Percentiles rank a stretch among this genome's conserved stretches.
Conservation (phyloP, 2,797 vertebrate genomes). For the Ptychadena robeensis region DNA sequence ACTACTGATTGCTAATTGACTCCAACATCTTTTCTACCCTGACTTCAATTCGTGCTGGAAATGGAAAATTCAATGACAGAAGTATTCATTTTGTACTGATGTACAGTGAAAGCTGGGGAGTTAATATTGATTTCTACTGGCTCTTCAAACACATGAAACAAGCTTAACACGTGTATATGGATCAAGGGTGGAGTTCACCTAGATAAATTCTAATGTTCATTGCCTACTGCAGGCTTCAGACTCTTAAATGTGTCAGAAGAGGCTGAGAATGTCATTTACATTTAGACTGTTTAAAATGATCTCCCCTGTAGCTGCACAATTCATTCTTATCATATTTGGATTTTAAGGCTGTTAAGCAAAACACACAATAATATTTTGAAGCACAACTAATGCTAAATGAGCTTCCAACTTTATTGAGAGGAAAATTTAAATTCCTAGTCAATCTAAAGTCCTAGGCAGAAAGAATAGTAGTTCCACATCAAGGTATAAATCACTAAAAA, state of each 20-base stretch:
- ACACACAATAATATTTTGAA: neutral
- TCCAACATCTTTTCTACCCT: slow-evolving; percentile 48
- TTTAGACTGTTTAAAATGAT: neutral
- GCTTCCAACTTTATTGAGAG: no score
- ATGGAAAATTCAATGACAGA: slow-evolving; percentile 53
- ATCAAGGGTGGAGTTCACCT: slow-evolving; percentile 31
- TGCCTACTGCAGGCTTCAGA: slow-evolving; percentile 1
- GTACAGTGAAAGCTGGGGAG: slow-evolving; percentile 46
- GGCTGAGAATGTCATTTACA: neutral
- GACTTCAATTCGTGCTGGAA: slow-evolving; percentile 34
- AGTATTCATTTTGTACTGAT: slow-evolving; percentile 57
- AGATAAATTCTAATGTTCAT: slow-evolving; percentile 31
- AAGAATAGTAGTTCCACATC: no score
- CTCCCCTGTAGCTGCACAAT: neutral
- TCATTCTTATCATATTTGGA: neutral
- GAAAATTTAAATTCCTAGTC: no score
- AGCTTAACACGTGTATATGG: slow-evolving; percentile 55
- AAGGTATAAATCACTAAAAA: no score
- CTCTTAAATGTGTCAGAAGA: neutral
- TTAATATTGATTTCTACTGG: slow-evolving; percentile 49
- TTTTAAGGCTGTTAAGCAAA: no score
- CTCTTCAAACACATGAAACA: slow-evolving; percentile 50
- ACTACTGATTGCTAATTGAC: slow-evolving; percentile 51
- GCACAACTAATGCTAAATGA: no score
- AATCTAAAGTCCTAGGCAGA: no score